phyloP scores from a whole-genome alignment of 2,797 vertebrate species.

The Melanotaenia parkinsoni region DNA sequence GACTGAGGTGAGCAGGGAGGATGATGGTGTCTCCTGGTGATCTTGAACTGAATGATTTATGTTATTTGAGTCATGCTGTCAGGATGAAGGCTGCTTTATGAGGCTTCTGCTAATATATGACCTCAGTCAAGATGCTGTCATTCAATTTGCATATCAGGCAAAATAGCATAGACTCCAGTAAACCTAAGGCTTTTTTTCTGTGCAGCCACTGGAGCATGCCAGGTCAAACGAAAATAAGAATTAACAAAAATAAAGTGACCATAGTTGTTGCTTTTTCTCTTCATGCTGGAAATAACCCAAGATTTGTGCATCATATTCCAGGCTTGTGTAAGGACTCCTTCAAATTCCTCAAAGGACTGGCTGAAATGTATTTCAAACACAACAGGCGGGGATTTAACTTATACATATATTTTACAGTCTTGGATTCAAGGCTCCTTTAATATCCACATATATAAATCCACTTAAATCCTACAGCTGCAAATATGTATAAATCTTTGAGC shows the following conservation, averaged over 20 bases:
- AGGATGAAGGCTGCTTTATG: slow-evolving; percentile 25
- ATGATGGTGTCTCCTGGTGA: slow-evolving; percentile 13
- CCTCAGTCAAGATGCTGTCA: slow-evolving; percentile 1
- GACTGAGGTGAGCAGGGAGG: slow-evolving; percentile 43
- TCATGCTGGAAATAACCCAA: background rate
- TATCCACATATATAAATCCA: background rate
- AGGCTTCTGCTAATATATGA: slow-evolving; percentile 15
- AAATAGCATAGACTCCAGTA: background rate
- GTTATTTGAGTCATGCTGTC: slow-evolving; percentile 23
- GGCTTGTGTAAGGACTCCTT: background rate
- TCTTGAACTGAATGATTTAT: slow-evolving; percentile 48
- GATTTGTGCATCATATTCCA: background rate
- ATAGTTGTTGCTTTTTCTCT: background rate
- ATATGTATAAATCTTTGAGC: slow-evolving; percentile 1
- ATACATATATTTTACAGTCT: slow-evolving; percentile 1
- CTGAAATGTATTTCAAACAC: slow-evolving; percentile 20
- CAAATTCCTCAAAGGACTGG: background rate
- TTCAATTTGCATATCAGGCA: slow-evolving; percentile 17
- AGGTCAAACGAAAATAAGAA: background rate
- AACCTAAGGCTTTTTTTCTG: slow-evolving; percentile 9
- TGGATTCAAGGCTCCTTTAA: background rate
- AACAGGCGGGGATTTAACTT: slow-evolving; percentile 2
- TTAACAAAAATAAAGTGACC: background rate
- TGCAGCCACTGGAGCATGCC: background rate
- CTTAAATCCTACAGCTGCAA: slow-evolving; percentile 9